Evolutionary conservation across 2,113 vertebrate genomes (phyloP).

Genomic region (Sceloporus undulatus): DNA sequence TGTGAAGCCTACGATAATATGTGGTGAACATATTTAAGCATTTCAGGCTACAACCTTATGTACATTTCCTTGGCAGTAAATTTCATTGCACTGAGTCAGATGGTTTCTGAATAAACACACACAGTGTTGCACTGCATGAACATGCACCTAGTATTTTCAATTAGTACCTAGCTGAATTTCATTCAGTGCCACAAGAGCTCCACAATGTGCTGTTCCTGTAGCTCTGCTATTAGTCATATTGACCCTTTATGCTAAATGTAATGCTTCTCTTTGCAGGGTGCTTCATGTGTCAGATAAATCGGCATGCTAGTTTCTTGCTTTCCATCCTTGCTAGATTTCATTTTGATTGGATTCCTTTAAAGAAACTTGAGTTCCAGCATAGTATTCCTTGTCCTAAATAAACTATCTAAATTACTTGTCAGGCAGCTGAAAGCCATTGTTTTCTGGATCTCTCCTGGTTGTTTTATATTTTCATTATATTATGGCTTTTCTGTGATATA

Average conservation of each 20-base stretch:
- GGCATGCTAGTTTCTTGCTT: background rate
- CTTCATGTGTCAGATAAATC: background rate
- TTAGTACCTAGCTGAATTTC: constrained; percentile 8
- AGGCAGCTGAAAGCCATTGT: too few relatives aligned
- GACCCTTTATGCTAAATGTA: constrained; percentile 22
- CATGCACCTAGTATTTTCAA: background rate
- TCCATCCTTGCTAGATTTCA: background rate
- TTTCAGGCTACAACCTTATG: background rate
- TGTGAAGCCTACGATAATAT: constrained; percentile 6
- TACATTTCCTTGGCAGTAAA: background rate
- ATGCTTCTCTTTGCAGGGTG: background rate
- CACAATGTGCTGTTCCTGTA: background rate
- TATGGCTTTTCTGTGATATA: background rate
- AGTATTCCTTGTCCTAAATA: background rate
- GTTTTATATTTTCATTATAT: background rate
- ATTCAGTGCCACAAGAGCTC: background rate
- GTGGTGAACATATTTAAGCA: constrained; percentile 53
- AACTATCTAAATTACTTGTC: background rate
- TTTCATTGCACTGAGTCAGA: background rate
- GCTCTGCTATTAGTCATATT: constrained; percentile 12
- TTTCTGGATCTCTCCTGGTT: background rate
- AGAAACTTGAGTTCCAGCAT: background rate
- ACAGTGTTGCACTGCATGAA: background rate
- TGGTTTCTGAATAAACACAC: background rate
- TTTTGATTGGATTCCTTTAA: background rate